phyloP scores from a whole-genome alignment of 2,888 invertebrate species.

The Dione vanillae region DNA sequence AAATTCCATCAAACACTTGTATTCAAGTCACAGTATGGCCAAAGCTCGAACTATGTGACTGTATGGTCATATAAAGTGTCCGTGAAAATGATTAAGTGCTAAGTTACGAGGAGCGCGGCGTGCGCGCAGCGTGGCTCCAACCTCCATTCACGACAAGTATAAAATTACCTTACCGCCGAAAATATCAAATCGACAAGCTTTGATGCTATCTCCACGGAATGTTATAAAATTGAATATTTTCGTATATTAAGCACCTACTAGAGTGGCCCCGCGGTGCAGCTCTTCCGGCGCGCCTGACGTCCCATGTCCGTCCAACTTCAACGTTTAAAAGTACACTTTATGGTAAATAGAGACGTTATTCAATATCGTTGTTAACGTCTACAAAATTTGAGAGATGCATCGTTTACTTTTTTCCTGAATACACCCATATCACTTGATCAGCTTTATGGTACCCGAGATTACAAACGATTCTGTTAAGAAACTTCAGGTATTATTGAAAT shows the following conservation, averaged over 20 bases:
- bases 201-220: slow-evolving; percentile 81
- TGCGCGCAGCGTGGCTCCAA: slow-evolving; percentile 74
- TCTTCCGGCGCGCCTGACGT: slow-evolving; percentile 64
- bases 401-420: slow-evolving; percentile 57
- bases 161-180: slow-evolving; percentile 82
- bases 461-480: slow-evolving; percentile 28
- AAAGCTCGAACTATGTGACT: slow-evolving; percentile 49
- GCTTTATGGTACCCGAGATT: slow-evolving; percentile 57
- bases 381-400: slow-evolving; percentile 64
- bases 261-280: slow-evolving; percentile 67
- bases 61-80: slow-evolving; percentile 74
- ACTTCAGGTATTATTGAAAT: slow-evolving; percentile 18
- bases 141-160: slow-evolving; percentile 75
- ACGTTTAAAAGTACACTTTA: slow-evolving; percentile 73
- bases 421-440: slow-evolving; percentile 59
- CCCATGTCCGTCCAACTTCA: slow-evolving; percentile 51
- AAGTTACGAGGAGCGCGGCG: slow-evolving; percentile 77
- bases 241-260: slow-evolving; percentile 67
- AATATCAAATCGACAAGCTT: slow-evolving; percentile 81
- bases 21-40: slow-evolving; percentile 46
- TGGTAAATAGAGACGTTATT: slow-evolving; percentile 81
- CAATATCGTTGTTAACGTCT: slow-evolving; percentile 79
- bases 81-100: slow-evolving; percentile 81
- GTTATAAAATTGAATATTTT: slow-evolving; percentile 84
- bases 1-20: slow-evolving; percentile 51